Evolutionary conservation across 1,140 invertebrate genomes (phyloP), one percentile per base, ranked within the genome.

Genomic region (Anoplolepis gracilipes): DNA sequence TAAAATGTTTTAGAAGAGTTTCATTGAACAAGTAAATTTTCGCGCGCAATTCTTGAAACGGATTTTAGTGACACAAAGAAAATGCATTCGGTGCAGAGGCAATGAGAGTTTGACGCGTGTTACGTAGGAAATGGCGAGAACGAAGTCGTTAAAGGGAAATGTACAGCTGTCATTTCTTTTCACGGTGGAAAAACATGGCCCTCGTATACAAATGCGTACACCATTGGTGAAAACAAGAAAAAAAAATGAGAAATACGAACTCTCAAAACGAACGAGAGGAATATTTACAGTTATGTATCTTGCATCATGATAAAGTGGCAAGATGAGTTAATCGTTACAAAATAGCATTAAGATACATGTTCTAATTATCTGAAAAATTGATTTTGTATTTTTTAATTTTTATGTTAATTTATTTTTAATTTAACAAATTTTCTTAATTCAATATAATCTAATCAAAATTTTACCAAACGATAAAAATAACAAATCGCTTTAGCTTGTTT

Each of bases 111-210:
- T 72, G 65, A 72, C 25, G 65, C 53, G 36, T 65, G 64, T 86
- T 75, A 65, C 28, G 57, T 55, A 16, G 65, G 36, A 86, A 70
- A 53, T 13, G 39, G 22, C 39, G 85, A 84, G 55, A 76, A 67
- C 72, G 46, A 59, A 75, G 78, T 55, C 70, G 19, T 57, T 33
- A 61, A 84, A 70, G 62, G 70, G 46, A 55, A 87, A 77, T 64
- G 53, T 72, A 70, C 39, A 69, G 59, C 42, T 42, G 65, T 10
- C 46, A 42, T 36, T 49, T 75, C 42, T 85, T 81, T 65, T 62
- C 65, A 62, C 57, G n/a, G 42, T 22, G 13, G 22, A 33, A 70
- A 53, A 70, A 36, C 16, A 30, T 42, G 25, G 22, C 30, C 22
- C 25, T 61, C 55, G 22, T 62, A 70, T 28, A 36, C 22, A 42